Evolutionary conservation across 2,113 vertebrate genomes (phyloP), one percentile per base, ranked within the genome.

Genomic region (Accipiter virgatus): DNA sequence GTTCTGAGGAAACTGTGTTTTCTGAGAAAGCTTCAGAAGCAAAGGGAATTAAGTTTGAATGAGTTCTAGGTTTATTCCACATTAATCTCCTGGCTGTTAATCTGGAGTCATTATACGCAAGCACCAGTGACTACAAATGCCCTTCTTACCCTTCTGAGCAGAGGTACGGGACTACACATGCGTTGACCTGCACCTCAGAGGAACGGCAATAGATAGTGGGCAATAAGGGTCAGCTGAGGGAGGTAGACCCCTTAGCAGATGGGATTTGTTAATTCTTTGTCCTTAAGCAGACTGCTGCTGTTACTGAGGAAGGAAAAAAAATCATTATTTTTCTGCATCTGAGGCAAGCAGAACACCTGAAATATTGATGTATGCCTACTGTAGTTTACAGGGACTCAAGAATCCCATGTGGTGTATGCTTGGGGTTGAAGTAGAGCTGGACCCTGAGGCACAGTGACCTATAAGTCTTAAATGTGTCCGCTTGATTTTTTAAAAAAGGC

Each of bases 1-100:
- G 63, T 86, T 86, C 79, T 2, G 9, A 88, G 50, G n/a, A 40
- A 92, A 65, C 38, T 48, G 21, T 65, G 19, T 77, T 86, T 79
- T 63, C 66, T 95, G 61, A 86, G 72, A 90, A 50, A 93, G 43
- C 29, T 67, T 94, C 36, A 2, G 13, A 75, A 73, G 56, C 38
- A 81, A 88, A 71, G n/a, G 36, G 48, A 97, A 59, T 90, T 65
- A 91, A 48, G 13, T 83, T 79, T 81, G 45, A 93, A 62, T 70
- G 73, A 91, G 9, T 90, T 91, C 55, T 92, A 79, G 36, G 45
- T 93, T 93, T 78, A 89, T 89, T 92, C 59, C 67, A 56, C 20
- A 9, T 74, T 83, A 81, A 79, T 81, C 55, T 94, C 48, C 53
- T 86, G 43, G 47, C 21, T 72, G 3, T 72, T 87, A 72, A 82